Evolutionary conservation across 2,888 invertebrate genomes (phyloP).

Genomic region (Dexiosoma caninum): DNA sequence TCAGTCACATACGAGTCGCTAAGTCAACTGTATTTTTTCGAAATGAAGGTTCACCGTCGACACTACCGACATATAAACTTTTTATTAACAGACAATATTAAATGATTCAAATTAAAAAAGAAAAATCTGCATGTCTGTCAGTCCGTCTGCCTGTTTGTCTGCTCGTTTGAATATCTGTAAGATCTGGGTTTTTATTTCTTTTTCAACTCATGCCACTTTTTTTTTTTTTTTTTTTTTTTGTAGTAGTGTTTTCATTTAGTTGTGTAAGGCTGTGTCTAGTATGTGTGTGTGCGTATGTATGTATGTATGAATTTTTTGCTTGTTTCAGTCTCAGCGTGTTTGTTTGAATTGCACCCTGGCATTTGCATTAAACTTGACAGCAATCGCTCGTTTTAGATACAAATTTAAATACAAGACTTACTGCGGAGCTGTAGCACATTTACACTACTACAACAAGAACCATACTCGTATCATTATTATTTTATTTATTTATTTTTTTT

Average conservation of each 20-base stretch:
- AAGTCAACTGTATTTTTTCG: background rate
- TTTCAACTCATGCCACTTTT: background rate
- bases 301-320: background rate
- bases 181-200: constrained; percentile 1
- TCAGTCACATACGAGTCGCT: constrained; percentile 52
- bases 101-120: too few relatives aligned
- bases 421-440: background rate
- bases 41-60: background rate
- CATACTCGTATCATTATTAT: background rate
- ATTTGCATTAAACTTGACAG: constrained; percentile 64
- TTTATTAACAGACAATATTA: too few relatives aligned
- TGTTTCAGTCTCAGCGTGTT: constrained; percentile 21
- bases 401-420: constrained; percentile 44
- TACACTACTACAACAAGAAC: background rate
- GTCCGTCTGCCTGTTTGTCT: background rate
- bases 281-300: background rate
- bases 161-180: background rate
- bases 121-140: too few relatives aligned
- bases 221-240: too few relatives aligned
- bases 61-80: too few relatives aligned
- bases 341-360: constrained; percentile 61
- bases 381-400: constrained; percentile 57
- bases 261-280: background rate
- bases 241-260: background rate
- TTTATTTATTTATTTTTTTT: too few relatives aligned